Percentiles rank a stretch among this genome's conserved stretches.
phyloP scores from a whole-genome alignment of 1,140 invertebrate genomes.

The Callitettix versicolor region DNA sequence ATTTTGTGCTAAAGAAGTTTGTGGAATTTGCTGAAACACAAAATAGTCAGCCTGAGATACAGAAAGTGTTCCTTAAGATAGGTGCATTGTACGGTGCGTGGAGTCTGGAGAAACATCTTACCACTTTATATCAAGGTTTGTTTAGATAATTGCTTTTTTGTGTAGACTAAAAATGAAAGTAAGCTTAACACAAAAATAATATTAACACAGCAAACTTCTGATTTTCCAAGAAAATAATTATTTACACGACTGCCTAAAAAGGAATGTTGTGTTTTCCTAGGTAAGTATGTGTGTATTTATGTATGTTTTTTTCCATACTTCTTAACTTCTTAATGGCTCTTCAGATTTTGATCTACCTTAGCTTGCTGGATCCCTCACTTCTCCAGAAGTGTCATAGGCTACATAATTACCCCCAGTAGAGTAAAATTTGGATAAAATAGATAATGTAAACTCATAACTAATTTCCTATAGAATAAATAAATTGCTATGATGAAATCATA shows the following conservation, averaged over 20 bases:
- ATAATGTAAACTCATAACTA: too few relatives aligned
- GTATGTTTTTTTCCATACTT: background rate
- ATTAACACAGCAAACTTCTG: background rate
- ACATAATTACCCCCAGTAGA: too few relatives aligned
- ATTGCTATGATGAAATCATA: too few relatives aligned
- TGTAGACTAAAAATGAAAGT: background rate
- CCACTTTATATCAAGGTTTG: conserved; percentile 55
- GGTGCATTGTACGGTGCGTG: conserved; percentile 60
- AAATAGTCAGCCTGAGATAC: conserved; percentile 28
- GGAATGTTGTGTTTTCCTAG: background rate
- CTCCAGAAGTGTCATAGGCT: too few relatives aligned
- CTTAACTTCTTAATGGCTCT: too few relatives aligned
- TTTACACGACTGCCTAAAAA: background rate
- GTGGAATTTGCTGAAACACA: conserved; percentile 16
- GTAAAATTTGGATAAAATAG: too few relatives aligned
- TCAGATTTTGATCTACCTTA: too few relatives aligned
- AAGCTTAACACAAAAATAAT: background rate
- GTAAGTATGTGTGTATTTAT: background rate
- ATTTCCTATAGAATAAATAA: too few relatives aligned
- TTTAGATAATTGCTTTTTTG: background rate
- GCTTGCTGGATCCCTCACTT: background rate
- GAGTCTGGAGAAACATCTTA: conserved; percentile 61
- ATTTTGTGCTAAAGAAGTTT: conserved; percentile 24
- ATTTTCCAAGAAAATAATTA: conserved; percentile 1
- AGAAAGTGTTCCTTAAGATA: conserved; percentile 49